Conservation (phyloP, 2,888 invertebrate genomes). For the Eubasilissa splendida region DNA sequence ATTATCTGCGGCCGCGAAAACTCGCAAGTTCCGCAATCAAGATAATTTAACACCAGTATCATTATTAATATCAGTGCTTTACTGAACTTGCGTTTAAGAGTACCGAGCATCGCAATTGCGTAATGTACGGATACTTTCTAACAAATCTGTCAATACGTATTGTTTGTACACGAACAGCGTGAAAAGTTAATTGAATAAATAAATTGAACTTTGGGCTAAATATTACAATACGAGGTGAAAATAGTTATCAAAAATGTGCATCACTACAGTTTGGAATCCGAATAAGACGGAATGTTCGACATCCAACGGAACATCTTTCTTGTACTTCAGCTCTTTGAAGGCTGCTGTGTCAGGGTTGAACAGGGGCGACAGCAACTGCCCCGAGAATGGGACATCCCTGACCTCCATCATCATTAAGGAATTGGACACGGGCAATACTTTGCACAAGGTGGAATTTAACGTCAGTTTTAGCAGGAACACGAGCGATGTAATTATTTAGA, state of each 20-base stretch:
- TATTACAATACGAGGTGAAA: neutral
- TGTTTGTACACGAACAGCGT: no score
- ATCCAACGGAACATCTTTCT: neutral
- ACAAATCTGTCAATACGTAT: no score
- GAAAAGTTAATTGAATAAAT: no score
- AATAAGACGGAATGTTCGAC: conserved; percentile 38
- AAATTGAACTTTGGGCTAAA: no score
- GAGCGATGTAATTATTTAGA: conserved; percentile 18
- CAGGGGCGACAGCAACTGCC: conserved; percentile 34
- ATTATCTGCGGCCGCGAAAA: conserved; percentile 5
- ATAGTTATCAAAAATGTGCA: conserved; percentile 42
- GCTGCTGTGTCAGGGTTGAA: conserved; percentile 27
- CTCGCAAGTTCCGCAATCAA: neutral
- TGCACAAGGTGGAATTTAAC: conserved; percentile 47
- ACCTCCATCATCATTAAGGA: conserved; percentile 48
- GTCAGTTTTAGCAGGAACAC: neutral
- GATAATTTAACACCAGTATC: conserved; percentile 25
- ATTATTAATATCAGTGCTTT: conserved; percentile 11
- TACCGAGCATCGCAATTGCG: neutral
- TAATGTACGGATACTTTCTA: neutral
- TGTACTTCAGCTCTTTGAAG: conserved; percentile 32
- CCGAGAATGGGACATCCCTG: conserved; percentile 19
- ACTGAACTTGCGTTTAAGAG: neutral
- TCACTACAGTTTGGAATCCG: conserved; percentile 32
- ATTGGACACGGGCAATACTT: conserved; percentile 46